A percentile compares a stretch with the other conserved stretches of the same genome.
phyloP scores from a whole-genome alignment of 2,113 vertebrate species.

The Rhabdornis inornatus region DNA sequence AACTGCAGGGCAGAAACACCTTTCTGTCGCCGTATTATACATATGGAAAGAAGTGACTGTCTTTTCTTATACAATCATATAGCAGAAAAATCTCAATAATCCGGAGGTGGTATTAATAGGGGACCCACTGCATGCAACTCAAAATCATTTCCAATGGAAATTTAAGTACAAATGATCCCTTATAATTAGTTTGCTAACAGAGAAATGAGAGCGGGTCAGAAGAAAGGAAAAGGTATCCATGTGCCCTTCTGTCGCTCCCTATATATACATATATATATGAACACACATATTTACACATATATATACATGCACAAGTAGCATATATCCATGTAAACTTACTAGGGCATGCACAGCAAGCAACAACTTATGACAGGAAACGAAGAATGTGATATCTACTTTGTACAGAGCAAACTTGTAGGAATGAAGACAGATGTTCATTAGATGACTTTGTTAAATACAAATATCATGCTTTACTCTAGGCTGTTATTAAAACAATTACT shows the following conservation, averaged over 20 bases:
- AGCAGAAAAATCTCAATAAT: background rate
- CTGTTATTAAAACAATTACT: constrained; percentile 20
- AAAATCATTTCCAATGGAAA: background rate
- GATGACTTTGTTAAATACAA: constrained; percentile 1
- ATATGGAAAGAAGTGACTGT: background rate
- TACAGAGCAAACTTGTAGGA: background rate
- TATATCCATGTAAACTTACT: background rate
- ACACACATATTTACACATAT: rapidly evolving
- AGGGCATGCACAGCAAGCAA: background rate
- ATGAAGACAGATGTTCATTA: constrained; percentile 8
- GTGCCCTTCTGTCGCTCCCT: background rate
- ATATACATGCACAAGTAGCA: background rate
- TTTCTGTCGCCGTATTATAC: background rate
- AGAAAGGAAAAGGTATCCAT: background rate
- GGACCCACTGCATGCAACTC: background rate
- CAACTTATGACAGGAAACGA: background rate
- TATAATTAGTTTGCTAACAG: background rate
- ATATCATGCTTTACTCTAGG: background rate
- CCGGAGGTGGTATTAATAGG: background rate
- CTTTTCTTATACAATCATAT: background rate
- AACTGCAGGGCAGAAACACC: background rate
- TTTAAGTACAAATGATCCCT: background rate
- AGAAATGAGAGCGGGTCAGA: background rate
- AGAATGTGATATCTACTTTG: background rate
- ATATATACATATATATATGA: rapidly evolving